Percentiles rank a stretch among this genome's conserved stretches.
Evolutionary conservation across 2,888 invertebrate species (phyloP).

Genomic region (Caenorhabditis plicata): DNA sequence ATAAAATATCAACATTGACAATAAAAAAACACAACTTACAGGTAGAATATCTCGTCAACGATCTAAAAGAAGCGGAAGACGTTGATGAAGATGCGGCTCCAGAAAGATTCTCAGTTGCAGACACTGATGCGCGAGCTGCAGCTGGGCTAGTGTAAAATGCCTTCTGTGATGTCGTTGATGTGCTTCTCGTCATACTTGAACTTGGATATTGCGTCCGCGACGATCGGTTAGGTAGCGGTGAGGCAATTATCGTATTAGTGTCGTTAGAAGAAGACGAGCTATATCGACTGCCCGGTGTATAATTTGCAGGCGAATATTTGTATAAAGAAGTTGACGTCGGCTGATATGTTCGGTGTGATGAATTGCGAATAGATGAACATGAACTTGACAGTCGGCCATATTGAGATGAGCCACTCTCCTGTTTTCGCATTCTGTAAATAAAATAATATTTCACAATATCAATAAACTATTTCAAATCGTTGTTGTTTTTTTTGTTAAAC

Average conservation of each 20-base stretch:
- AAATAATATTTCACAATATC: too few relatives aligned
- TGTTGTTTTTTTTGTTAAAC: too few relatives aligned
- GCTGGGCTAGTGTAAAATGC: constrained; percentile 30
- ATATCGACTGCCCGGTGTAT: constrained; percentile 15
- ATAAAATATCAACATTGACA: too few relatives aligned
- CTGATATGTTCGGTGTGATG: constrained; percentile 18
- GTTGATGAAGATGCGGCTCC: constrained; percentile 1
- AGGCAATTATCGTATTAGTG: constrained; percentile 8
- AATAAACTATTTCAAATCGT: too few relatives aligned
- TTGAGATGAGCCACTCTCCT: constrained; percentile 10
- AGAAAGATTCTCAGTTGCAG: constrained; percentile 19
- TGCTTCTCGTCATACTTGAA: constrained; percentile 12
- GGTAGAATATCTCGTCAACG: constrained; percentile 16
- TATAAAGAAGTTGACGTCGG: constrained; percentile 33
- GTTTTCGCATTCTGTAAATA: constrained; percentile 34
- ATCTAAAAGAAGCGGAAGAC: constrained; percentile 15
- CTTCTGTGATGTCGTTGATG: constrained; percentile 14
- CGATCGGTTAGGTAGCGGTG: constrained; percentile 6
- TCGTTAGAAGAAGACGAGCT: not conserved
- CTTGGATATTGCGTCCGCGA: constrained; percentile 5
- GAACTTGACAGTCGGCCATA: constrained; percentile 39
- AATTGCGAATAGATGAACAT: constrained; percentile 43
- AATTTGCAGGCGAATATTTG: constrained; percentile 26
- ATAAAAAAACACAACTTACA: too few relatives aligned
- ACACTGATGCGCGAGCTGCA: constrained; percentile 26